A percentile compares a stretch with the other conserved stretches of the same genome.
Conservation (phyloP, 2,113 vertebrate genomes). For the Chroicocephalus ridibundus region DNA sequence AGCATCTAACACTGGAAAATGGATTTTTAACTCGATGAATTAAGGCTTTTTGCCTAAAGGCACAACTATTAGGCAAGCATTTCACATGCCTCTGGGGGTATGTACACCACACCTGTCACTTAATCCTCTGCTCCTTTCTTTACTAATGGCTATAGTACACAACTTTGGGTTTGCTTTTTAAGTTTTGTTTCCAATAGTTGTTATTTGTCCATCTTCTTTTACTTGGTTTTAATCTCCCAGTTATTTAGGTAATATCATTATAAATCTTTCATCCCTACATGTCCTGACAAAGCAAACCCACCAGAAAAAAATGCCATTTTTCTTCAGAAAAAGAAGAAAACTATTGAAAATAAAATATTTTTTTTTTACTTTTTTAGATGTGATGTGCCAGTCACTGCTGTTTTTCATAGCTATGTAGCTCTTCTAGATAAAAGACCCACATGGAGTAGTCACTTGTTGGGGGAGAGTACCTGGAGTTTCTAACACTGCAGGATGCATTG, state of each 20-base stretch:
- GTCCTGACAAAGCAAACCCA: not conserved
- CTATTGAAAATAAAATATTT: not conserved
- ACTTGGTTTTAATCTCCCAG: not conserved
- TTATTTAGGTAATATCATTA: not conserved
- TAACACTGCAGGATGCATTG: not conserved
- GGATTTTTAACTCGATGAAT: conserved; percentile 22
- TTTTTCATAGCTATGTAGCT: not conserved
- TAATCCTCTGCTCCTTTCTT: not conserved
- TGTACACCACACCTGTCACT: not conserved
- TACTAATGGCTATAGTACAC: not conserved
- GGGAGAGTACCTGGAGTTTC: not conserved
- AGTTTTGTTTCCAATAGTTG: not conserved
- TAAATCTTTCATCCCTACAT: not conserved
- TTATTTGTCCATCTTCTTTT: not conserved
- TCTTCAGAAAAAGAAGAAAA: not conserved
- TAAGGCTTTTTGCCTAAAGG: conserved; percentile 42
- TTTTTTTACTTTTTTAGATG: not conserved
- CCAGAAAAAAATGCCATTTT: not conserved
- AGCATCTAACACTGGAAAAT: not conserved
- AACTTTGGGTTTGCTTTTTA: not conserved
- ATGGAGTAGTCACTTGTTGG: not conserved
- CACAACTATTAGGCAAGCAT: not conserved
- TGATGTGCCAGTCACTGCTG: not conserved
- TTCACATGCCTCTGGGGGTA: not conserved
- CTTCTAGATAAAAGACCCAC: not conserved